Evolutionary conservation across 2,113 vertebrate genomes (phyloP).

Genomic region (Apodemus speciosus): DNA sequence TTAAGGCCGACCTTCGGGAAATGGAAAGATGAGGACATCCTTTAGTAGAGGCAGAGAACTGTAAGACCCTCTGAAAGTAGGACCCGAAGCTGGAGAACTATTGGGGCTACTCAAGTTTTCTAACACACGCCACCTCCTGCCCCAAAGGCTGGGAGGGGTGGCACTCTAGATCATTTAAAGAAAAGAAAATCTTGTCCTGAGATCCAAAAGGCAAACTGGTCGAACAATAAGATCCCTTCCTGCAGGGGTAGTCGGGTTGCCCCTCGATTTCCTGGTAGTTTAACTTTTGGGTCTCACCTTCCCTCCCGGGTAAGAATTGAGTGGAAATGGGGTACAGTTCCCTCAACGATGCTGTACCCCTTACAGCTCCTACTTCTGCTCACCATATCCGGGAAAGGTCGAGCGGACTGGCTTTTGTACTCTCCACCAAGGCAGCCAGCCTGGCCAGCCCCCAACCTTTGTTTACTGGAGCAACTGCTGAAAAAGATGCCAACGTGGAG

Average conservation of each 20-base stretch:
- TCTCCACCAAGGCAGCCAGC: neutral
- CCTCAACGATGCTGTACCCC: neutral
- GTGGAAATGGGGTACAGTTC: neutral
- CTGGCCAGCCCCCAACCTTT: neutral
- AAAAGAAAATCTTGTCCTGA: neutral
- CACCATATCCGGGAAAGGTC: neutral
- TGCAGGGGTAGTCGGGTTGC: too few species aligned
- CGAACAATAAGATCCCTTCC: neutral
- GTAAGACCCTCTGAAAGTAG: neutral
- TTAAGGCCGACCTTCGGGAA: neutral
- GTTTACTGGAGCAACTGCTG: neutral
- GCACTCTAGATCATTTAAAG: neutral
- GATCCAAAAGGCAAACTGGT: neutral
- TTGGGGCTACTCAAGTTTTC: neutral
- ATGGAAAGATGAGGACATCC: neutral
- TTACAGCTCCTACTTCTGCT: neutral
- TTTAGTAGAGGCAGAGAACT: neutral
- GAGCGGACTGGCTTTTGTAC: neutral
- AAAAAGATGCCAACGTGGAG: neutral
- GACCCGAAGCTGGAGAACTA: neutral
- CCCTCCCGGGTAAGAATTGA: neutral
- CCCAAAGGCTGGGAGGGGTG: neutral
- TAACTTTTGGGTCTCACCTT: neutral
- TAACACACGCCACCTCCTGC: neutral
- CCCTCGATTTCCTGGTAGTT: neutral